phyloP scores from a whole-genome alignment of 2,797 vertebrate genomes.

The Stomatorhinus walkeri region DNA sequence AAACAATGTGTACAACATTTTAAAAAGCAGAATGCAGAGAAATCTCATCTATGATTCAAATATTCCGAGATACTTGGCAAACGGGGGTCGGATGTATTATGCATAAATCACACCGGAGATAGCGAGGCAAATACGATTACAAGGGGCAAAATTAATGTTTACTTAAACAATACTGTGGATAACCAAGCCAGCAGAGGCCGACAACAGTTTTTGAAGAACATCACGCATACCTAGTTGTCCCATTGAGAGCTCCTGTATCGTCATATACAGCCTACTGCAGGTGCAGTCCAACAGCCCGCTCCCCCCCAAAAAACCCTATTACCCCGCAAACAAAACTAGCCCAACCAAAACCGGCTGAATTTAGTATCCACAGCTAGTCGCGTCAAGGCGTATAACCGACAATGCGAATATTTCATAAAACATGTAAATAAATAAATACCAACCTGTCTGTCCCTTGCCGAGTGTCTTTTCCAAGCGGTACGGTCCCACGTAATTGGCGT shows the following conservation, averaged over 20 bases:
- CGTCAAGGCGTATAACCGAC: not conserved
- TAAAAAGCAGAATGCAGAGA: not conserved
- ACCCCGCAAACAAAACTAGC: conserved; percentile 3
- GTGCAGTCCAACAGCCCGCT: not conserved
- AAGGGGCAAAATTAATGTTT: not conserved
- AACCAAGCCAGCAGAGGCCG: not conserved
- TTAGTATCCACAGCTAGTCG: not conserved
- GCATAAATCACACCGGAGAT: conserved; percentile 19
- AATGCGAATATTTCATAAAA: not conserved
- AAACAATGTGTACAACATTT: not conserved
- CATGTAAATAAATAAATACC: conserved; percentile 63
- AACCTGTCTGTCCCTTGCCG: conserved; percentile 99
- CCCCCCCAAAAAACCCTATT: not conserved
- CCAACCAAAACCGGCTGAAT: not conserved
- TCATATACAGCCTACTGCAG: not conserved
- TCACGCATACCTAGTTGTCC: not conserved
- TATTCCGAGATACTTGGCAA: conserved; percentile 26
- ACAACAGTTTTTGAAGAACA: not conserved
- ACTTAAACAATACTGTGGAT: not conserved
- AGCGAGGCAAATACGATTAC: not conserved
- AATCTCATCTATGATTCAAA: conserved; percentile 7
- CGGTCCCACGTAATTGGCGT: conserved; percentile 97
- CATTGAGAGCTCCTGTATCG: not conserved
- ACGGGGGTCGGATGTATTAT: conserved; percentile 24
- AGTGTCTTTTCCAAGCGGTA: conserved; percentile 98